Evolutionary conservation across 2,888 invertebrate genomes (phyloP), one percentile per base, ranked within the genome.

Genomic region (Himalopsyche tibetana): DNA sequence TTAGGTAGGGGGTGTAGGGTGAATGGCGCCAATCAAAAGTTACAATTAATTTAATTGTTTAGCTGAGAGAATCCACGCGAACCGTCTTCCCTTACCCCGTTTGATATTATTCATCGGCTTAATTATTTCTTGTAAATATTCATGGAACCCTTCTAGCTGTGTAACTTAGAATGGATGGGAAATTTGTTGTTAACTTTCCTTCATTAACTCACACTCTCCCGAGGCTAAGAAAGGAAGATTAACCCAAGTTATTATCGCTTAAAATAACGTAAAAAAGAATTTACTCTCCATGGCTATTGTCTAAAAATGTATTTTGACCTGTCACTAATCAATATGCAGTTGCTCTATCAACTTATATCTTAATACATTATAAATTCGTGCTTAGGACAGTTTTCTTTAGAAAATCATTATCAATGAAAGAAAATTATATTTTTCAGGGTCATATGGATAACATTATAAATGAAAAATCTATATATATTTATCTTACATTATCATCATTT

Each of bases 61-160:
- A 63, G 63, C 63, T 63, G 63, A 63, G 63, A 63, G 63, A 63
- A 63, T 63, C 63, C 63, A 63, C 63, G 63, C 63, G 63, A 63
- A 63, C 63, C 63, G 63, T 63, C 63, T 63, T 63, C 63, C 63
- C 63, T 56, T 63, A 63, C 63, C 63, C 63, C 28, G 19, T 63
- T 63, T 63, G 63, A 63, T 63, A 84, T 84, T 84, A 84, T 84
- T 84, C 84, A 84, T 84, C 84, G 40, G 80, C 80, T 80, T 84
- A 84, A 84, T 84, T 84, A 84, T 84, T 84, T 84, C 84, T 84
- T 84, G 84, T 84, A 84, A 84, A 84, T 84, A 84, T 84, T 84
- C 84, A 84, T 84, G 84, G 84, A 84, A 80, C 84, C 84, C 84
- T 84, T 84, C 84, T 55, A 84, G 84, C 84, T 79, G 84, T 55